Evolutionary conservation across 2,113 vertebrate genomes (phyloP), one percentile per base, ranked within the genome.

Genomic region (Thalassoma bifasciatum): DNA sequence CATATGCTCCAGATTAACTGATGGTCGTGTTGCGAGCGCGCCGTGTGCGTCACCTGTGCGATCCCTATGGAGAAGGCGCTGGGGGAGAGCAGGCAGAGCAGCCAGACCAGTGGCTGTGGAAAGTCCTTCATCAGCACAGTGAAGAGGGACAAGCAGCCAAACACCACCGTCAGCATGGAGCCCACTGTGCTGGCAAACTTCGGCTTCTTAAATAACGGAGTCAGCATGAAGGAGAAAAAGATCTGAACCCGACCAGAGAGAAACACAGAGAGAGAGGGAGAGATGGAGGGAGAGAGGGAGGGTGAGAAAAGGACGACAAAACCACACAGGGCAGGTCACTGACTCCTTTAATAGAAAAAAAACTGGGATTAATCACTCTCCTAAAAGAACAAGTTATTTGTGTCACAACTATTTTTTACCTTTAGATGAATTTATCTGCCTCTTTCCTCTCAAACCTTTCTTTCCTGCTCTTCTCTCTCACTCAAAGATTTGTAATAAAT

Each of bases 161-260:
- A 96, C 10, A 95, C 91, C 89, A 99, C 89, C 0, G 97, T 98
- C 1, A 96, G 89, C 93, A 98, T 91, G 85, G 97, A 98, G 80
- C 97, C 97, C 90, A 98, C 95, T 0, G 96, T 96, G 74, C 97
- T 96, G 73, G 98, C 96, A 2, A 98, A 95, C 84, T 98, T 99
- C 0, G 97, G 97, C 88, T 98, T 99, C 89, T 96, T 98, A 73
- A 99, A 99, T 10, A 99, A 88, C 12, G 98, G 97, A 0, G 97
- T 99, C 92, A 99, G 85, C 96, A 98, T 95, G 87, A 99, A 96
- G 23, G 98, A 97, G 92, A 99, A 99, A 81, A 97, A 97, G 67
- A 99, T 94, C 97, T 99, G 82, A 1, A 79, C 63, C 1, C 1
- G 0, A n/a, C 49, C n/a, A 54, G 38, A 54, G 14, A n/a, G 51